Evolutionary conservation across 1,140 invertebrate genomes (phyloP).

Genomic region (Drosophila kikkawai): DNA sequence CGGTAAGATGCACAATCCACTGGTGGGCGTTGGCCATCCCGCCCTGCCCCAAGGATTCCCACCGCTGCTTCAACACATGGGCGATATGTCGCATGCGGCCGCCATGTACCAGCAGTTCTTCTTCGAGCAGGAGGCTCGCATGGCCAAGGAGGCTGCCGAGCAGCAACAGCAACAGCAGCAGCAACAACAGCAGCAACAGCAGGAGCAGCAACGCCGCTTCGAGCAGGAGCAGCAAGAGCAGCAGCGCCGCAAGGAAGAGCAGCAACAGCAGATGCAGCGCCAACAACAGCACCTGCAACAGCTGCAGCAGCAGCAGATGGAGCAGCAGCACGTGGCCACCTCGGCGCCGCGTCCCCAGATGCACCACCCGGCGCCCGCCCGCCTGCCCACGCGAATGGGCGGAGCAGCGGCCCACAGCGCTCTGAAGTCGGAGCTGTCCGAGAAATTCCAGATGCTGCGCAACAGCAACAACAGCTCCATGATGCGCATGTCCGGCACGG

Average conservation of each 20-base stretch:
- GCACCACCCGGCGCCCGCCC: conserved; percentile 71
- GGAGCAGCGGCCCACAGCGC: conserved; percentile 85
- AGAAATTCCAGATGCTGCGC: conserved; percentile 88
- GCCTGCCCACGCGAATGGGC: conserved; percentile 79
- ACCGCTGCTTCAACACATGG: conserved; percentile 87
- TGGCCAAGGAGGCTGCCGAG: conserved; percentile 88
- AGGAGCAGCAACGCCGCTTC: conserved; percentile 87
- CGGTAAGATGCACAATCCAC: conserved; percentile 87
- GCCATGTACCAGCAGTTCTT: conserved; percentile 92
- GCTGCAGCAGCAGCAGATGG: conserved; percentile 85
- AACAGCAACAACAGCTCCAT: conserved; percentile 87
- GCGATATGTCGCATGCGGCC: conserved; percentile 88
- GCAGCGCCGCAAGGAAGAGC: conserved; percentile 86
- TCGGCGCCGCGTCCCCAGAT: conserved; percentile 84
- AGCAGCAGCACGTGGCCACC: conserved; percentile 86
- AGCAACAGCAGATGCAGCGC: conserved; percentile 87
- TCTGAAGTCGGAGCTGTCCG: conserved; percentile 87
- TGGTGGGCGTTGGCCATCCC: conserved; percentile 85
- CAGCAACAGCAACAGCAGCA: conserved; percentile 86
- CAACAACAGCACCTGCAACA: conserved; percentile 84
- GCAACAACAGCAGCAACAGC: conserved; percentile 85
- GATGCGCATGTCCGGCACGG: conserved; percentile 89
- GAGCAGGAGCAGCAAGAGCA: conserved; percentile 86
- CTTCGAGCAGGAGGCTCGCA: conserved; percentile 90
- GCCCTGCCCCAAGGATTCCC: conserved; percentile 87